Conservation (phyloP, 2,888 invertebrate species). For the Meiosimyza platycephala region DNA sequence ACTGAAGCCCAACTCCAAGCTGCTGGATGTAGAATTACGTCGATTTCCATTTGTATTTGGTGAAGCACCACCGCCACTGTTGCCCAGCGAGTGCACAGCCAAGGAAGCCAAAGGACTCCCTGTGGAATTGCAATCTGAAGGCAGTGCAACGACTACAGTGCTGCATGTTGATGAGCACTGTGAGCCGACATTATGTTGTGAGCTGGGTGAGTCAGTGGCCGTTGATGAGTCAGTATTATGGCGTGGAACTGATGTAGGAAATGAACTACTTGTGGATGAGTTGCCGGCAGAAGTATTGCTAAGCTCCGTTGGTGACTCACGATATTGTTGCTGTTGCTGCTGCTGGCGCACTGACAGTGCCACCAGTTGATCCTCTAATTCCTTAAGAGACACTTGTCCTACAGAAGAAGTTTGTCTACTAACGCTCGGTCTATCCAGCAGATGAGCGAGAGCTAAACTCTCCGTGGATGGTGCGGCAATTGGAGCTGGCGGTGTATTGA, state of each 20-base stretch:
- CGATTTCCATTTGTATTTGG: constrained; percentile 59
- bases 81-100: constrained; percentile 39
- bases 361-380: constrained; percentile 67
- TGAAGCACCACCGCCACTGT: constrained; percentile 62
- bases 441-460: constrained; percentile 83
- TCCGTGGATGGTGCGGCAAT: constrained; percentile 83
- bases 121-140: constrained; percentile 63
- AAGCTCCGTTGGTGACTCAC: constrained; percentile 51
- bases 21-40: constrained; percentile 81
- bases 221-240: constrained; percentile 58
- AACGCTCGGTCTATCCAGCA: constrained; percentile 73
- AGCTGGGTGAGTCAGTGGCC: constrained; percentile 68
- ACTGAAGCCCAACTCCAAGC: constrained; percentile 85
- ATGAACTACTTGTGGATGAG: constrained; percentile 46
- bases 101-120: constrained; percentile 58
- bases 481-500: constrained; percentile 82
- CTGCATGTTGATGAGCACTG: constrained; percentile 90
- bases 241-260: constrained; percentile 47
- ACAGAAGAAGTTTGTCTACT: constrained; percentile 72
- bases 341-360: constrained; percentile 64
- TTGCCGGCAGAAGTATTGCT: constrained; percentile 46
- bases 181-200: constrained; percentile 76
- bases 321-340: constrained; percentile 47
- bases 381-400: constrained; percentile 66
- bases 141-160: constrained; percentile 80